phyloP scores from a whole-genome alignment of 35 echinoderm and acorn worm genomes.

The Stichopus chloronotus region DNA sequence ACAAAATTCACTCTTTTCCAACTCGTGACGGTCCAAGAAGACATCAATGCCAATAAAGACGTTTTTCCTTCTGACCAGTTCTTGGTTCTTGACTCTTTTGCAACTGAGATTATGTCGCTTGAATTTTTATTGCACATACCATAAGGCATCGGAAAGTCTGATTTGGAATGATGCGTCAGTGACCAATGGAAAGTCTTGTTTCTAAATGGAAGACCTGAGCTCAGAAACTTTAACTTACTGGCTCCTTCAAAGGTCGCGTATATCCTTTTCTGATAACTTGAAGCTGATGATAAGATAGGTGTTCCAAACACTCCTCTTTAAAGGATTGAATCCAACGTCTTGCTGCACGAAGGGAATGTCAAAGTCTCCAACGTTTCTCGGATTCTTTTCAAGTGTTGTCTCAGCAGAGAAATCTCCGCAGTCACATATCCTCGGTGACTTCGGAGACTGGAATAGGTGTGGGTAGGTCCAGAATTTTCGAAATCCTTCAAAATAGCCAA shows the following conservation, averaged over 20 bases:
- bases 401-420: not conserved
- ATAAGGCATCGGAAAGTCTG: constrained; percentile 48
- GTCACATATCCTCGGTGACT: not conserved
- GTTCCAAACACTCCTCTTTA: not conserved
- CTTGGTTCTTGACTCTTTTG: not conserved
- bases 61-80: constrained; percentile 40
- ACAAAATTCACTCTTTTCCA: constrained; percentile 21
- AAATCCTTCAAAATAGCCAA: constrained; percentile 33
- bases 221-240: not conserved
- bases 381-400: constrained; percentile 6
- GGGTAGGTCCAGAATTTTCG: not conserved
- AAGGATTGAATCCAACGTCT: not conserved
- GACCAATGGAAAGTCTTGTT: constrained; percentile 31
- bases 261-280: not conserved
- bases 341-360: constrained; percentile 34
- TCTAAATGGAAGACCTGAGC: not conserved
- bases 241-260: constrained; percentile 46
- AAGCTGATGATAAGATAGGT: not conserved
- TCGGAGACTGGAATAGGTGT: not conserved
- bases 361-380: not conserved
- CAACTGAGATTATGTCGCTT: not conserved
- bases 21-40: not conserved
- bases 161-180: constrained; percentile 5
- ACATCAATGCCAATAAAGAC: constrained; percentile 39
- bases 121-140: not conserved